Percentiles rank a stretch among this genome's conserved stretches.
Evolutionary conservation across 2,888 invertebrate genomes (phyloP).

Genomic region (Nemurella pictetii): DNA sequence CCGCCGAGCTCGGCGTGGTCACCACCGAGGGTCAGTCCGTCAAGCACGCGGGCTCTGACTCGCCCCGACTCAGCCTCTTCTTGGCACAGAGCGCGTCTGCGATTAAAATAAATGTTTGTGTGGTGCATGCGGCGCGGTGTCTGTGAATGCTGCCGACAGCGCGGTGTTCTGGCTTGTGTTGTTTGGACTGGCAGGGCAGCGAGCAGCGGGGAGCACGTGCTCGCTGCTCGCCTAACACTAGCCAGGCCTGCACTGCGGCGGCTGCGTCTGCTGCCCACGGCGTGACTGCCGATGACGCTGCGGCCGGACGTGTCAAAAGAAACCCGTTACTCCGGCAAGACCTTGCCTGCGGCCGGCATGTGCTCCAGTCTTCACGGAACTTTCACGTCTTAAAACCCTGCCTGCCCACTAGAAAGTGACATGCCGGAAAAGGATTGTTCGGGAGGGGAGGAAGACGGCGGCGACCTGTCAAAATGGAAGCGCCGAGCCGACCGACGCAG

Average conservation of each 20-base stretch:
- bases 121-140: background rate
- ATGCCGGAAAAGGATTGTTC: background rate
- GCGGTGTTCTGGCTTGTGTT: background rate
- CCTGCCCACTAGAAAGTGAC: constrained; percentile 14
- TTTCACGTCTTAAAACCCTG: constrained; percentile 18
- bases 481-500: background rate
- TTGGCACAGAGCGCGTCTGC: background rate
- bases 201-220: background rate
- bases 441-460: background rate
- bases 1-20: no score
- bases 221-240: background rate
- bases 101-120: constrained; percentile 13
- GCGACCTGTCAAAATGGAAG: constrained; percentile 23
- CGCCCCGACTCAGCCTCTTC: background rate
- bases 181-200: background rate
- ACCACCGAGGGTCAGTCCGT: no score
- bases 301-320: background rate
- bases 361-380: constrained; percentile 6
- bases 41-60: no score
- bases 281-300: background rate
- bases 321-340: constrained; percentile 19
- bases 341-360: constrained; percentile 27
- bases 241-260: background rate
- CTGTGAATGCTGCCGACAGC: background rate
- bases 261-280: background rate